Conservation (phyloP, 2,888 invertebrate species). For the Cataglyphis altisquamis region DNA sequence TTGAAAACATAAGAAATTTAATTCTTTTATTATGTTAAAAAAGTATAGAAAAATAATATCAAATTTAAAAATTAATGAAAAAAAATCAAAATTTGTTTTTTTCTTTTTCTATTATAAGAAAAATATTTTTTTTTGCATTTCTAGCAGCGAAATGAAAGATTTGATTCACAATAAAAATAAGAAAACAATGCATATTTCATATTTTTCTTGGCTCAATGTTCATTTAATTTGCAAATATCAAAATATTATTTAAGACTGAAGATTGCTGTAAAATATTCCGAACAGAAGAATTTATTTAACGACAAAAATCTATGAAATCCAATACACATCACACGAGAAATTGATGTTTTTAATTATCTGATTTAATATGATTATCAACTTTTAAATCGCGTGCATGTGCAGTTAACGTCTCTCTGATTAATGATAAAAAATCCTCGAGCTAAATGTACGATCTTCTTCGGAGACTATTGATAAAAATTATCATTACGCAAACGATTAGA, state of each 20-base stretch:
- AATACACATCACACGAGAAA: background rate
- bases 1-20: too few relatives aligned
- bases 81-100: too few relatives aligned
- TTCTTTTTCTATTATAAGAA: too few relatives aligned
- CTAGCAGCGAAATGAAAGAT: conserved; percentile 53
- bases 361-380: background rate
- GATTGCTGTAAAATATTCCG: background rate
- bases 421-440: background rate
- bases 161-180: conserved; percentile 61
- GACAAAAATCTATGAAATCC: background rate
- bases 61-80: too few relatives aligned
- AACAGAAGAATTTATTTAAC: background rate
- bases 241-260: background rate
- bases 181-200: conserved; percentile 42
- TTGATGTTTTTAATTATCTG: background rate
- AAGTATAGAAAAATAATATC: too few relatives aligned
- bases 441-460: background rate
- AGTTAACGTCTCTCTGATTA: background rate
- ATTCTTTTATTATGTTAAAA: too few relatives aligned
- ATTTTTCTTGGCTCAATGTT: background rate
- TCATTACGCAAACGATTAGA: background rate
- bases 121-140: too few relatives aligned
- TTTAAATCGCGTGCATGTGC: background rate
- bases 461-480: background rate
- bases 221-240: background rate